Evolutionary conservation across 1,140 invertebrate species (phyloP).

Genomic region (Philopotamus ludificatus): DNA sequence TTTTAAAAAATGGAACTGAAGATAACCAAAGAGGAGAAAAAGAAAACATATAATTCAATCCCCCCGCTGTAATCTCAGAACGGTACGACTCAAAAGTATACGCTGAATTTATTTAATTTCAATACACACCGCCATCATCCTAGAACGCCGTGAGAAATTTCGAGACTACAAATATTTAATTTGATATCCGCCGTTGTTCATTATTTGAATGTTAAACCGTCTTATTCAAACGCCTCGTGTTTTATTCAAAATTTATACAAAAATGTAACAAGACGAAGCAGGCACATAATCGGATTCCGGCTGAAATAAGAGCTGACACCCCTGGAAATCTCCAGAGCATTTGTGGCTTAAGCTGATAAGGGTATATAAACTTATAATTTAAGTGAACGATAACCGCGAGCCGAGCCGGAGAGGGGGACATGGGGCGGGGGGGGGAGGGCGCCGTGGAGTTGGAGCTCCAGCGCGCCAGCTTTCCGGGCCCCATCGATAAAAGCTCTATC

Average conservation of each 20-base stretch:
- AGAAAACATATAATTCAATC: slow-evolving; percentile 22
- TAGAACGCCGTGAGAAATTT: too few relatives aligned
- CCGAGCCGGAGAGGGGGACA: too few relatives aligned
- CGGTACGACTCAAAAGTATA: not conserved
- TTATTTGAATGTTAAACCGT: too few relatives aligned
- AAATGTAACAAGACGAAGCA: too few relatives aligned
- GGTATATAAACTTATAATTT: slow-evolving; percentile 38
- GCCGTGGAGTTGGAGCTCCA: too few relatives aligned
- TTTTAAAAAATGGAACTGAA: slow-evolving; percentile 18
- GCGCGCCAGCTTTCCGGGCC: not conserved
- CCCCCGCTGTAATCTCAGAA: not conserved
- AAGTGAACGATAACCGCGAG: slow-evolving; percentile 33
- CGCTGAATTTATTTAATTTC: too few relatives aligned
- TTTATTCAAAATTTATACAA: too few relatives aligned
- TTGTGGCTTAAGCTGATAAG: slow-evolving; percentile 30
- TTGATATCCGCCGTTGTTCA: too few relatives aligned
- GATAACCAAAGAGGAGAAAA: slow-evolving; percentile 15
- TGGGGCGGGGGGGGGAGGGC: too few relatives aligned
- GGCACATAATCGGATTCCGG: not conserved
- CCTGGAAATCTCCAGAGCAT: slow-evolving; percentile 21
- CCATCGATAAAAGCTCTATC: slow-evolving; percentile 24
- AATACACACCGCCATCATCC: not conserved
- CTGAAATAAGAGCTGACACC: slow-evolving; percentile 4
- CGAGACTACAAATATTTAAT: too few relatives aligned
- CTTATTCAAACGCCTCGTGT: too few relatives aligned